phyloP scores from a whole-genome alignment of 2,113 vertebrate genomes.

The Lipophrys pholis region DNA sequence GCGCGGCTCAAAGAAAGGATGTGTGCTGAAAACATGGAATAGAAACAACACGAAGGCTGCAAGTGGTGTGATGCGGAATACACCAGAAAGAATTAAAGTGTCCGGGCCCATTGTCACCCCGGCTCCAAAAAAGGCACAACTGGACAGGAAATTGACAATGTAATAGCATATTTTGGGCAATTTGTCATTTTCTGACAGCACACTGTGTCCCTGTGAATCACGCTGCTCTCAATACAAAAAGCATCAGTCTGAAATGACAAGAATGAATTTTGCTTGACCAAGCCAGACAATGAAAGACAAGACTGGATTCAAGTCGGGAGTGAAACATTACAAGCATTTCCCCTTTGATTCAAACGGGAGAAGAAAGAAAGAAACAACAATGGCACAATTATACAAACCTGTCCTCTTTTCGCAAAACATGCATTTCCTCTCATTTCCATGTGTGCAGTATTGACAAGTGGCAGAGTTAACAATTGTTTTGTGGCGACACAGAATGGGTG shows the following conservation, averaged over 20 bases:
- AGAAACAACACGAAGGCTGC: slow-evolving; percentile 18
- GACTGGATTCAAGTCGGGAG: slow-evolving; percentile 41
- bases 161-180: slow-evolving; percentile 50
- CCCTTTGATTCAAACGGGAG: slow-evolving; percentile 46
- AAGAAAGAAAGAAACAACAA: slow-evolving; percentile 29
- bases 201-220: slow-evolving; percentile 47
- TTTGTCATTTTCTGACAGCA: slow-evolving; percentile 59
- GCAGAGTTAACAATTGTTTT: slow-evolving; percentile 10
- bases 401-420: not conserved
- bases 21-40: slow-evolving; percentile 30
- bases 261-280: slow-evolving; percentile 39
- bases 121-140: not conserved
- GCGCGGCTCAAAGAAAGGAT: slow-evolving; percentile 3
- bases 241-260: slow-evolving; percentile 38
- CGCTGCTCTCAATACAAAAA: slow-evolving; percentile 32
- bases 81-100: slow-evolving; percentile 41
- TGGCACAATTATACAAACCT: too few species aligned
- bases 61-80: slow-evolving; percentile 32
- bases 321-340: slow-evolving; percentile 28
- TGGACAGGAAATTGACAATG: slow-evolving; percentile 60
- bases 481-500: not conserved
- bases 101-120: slow-evolving; percentile 31
- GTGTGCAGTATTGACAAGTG: slow-evolving; percentile 15
- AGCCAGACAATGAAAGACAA: slow-evolving; percentile 36
- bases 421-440: slow-evolving; percentile 29